A percentile compares a stretch with the other conserved stretches of the same genome.
Evolutionary conservation across 2,888 invertebrate genomes (phyloP).

Genomic region (Helobdella robusta): DNA sequence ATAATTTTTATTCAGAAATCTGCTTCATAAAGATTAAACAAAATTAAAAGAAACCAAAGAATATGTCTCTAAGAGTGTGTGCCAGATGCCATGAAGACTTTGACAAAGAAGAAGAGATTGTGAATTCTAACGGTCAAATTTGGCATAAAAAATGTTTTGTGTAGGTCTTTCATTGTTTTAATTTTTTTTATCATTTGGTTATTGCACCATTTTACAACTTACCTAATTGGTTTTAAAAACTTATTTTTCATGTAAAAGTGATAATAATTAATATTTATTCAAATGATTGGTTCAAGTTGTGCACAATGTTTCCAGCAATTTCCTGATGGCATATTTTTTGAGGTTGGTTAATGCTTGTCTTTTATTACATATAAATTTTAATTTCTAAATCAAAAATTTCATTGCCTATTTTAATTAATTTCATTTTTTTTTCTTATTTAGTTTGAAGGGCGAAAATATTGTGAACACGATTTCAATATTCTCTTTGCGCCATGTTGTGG

Average conservation of each 20-base stretch:
- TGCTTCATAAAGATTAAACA: too few relatives aligned
- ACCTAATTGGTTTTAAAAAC: not conserved
- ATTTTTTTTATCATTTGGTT: not conserved
- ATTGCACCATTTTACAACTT: not conserved
- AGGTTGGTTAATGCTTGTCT: slow-evolving; percentile 53
- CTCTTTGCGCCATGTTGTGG: slow-evolving; percentile 80
- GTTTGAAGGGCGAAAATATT: slow-evolving; percentile 97
- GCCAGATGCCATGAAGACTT: slow-evolving; percentile 18
- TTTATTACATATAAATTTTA: not conserved
- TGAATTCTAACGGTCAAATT: slow-evolving; percentile 92
- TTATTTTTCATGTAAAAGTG: not conserved
- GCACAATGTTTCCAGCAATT: slow-evolving; percentile 97
- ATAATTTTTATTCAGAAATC: too few relatives aligned
- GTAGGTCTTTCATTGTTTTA: slow-evolving; percentile 54
- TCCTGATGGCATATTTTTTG: slow-evolving; percentile 83
- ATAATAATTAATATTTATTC: not conserved
- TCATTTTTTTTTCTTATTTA: slow-evolving; percentile 36
- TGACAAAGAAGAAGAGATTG: slow-evolving; percentile 73
- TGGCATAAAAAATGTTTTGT: slow-evolving; percentile 99
- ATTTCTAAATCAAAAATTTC: not conserved
- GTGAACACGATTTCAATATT: slow-evolving; percentile 96
- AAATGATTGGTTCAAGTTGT: slow-evolving; percentile 57
- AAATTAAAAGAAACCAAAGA: too few relatives aligned
- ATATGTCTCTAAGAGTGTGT: slow-evolving; percentile 20
- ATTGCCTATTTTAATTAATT: not conserved